Evolutionary conservation across 1,140 invertebrate genomes (phyloP), one percentile per base, ranked within the genome.

Genomic region (Drosophila melanica): DNA sequence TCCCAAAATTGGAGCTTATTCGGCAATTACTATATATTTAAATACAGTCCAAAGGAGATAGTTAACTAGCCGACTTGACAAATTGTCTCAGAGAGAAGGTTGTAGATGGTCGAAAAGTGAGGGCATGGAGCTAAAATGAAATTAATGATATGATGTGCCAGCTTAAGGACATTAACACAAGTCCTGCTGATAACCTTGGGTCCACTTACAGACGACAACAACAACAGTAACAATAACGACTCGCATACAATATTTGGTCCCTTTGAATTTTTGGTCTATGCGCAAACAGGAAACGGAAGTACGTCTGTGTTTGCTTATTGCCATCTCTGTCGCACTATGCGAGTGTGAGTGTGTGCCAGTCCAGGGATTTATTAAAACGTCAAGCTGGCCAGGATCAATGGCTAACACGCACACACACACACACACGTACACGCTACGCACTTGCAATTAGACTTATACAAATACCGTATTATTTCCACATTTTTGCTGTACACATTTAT

Each of bases 61-160:
- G 41, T 55, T 66, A 66, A 48, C 53, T 58, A 33, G 14, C 3
- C 64, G 33, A 18, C 4, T 48, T 67, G 51, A 63, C 60, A 70
- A 57, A 64, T 51, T 39, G 41, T 48, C 6, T n/a, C 12, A 48
- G 3, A 30, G 33, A 14, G 48, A 45, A 10, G 47, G 20, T 50
- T 30, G 27, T 10, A 47, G 54, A 50, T 4, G 7, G 16, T 9
- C 35, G 8, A 4, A 41, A 20, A 62, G 48, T 16, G 51, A 35
- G 23, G 18, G 18, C n/a, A 30, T 23, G 30, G 12, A 51, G 18
- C 45, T 64, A 42, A 69, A 87, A 87, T 87, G 66, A 82, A 87
- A 89, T 89, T 87, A 79, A 87, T 87, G 82, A 87, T 77, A 79
- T 82, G 82, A 87, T 79, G 82, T 87, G 62, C 69, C 79, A 82